Evolutionary conservation across 2,113 vertebrate genomes (phyloP), one percentile per base, ranked within the genome.

Genomic region (Leptobrachium ailaonicum): DNA sequence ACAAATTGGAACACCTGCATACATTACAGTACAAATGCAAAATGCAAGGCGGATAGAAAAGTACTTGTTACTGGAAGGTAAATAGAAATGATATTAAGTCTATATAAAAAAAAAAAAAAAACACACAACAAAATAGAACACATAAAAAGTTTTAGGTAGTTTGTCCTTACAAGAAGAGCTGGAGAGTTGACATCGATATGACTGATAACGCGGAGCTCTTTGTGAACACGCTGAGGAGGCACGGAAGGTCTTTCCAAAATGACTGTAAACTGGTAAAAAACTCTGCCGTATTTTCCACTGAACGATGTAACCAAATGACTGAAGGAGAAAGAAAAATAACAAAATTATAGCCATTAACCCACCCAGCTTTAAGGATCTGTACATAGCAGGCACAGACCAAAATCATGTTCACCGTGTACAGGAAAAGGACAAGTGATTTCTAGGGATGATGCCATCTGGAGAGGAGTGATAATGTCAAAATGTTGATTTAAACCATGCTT

Each of bases 261-360:
- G 0, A 92, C 93, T 53, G 88, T 88, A 80, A 95, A 91, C 0
- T 87, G 92, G 87, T 95, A 96, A 71, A 88, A 87, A 75, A 95
- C 87, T 0, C 88, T 89, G 66, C 95, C 95, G 0, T 94, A 91
- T 47, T 92, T 95, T 50, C 95, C 95, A 9, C 85, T 85, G 64
- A 96, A 96, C 1, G 94, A 94, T 60, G 93, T 92, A 11, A 92
- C 92, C 82, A 96, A 80, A 45, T 91, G 92, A 71, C 95, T 96
- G 88, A 66, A 89, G 82, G 0, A 75, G 71, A 75, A 75, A 70
- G 44, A 69, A 1, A 54, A 40, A 41, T 10, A 44, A 42, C 10
- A 60, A 8, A 60, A 60, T 64, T 64, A 32, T 64, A 32, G 11
- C 14, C 20, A 32, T 32, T 32, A 32, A 32, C 20, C 20, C 20